Evolutionary conservation across 2,113 vertebrate genomes (phyloP).

Genomic region (Peromyscus polionotus): DNA sequence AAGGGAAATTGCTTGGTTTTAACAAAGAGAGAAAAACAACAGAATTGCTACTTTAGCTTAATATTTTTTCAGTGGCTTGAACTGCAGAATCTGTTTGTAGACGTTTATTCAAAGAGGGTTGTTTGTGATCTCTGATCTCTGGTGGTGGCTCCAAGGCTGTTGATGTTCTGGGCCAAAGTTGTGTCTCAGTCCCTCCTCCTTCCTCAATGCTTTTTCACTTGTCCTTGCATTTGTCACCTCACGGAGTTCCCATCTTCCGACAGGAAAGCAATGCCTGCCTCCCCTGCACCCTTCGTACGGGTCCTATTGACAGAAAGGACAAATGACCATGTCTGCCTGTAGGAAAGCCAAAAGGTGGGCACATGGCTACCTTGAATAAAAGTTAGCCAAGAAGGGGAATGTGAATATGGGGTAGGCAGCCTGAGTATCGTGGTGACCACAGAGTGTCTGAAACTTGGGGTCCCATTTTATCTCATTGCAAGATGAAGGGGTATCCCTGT

Average conservation of each 20-base stretch:
- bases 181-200: background rate
- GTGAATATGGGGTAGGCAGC: rapidly evolving
- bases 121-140: background rate
- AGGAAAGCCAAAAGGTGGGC: background rate
- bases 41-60: background rate
- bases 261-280: background rate
- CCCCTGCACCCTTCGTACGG: background rate
- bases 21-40: background rate
- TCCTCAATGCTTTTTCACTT: background rate
- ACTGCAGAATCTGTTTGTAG: background rate
- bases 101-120: background rate
- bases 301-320: background rate
- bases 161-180: background rate
- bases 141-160: background rate
- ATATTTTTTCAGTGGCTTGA: background rate
- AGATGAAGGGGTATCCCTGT: background rate
- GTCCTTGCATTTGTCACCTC: background rate
- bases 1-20: conserved; percentile 37
- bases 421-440: rapidly evolving
- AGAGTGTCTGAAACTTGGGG: background rate
- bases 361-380: background rate
- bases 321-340: background rate
- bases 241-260: background rate
- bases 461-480: rapidly evolving
- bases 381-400: background rate